phyloP scores from a whole-genome alignment of 2,113 vertebrate species.

The Saccopteryx bilineata region DNA sequence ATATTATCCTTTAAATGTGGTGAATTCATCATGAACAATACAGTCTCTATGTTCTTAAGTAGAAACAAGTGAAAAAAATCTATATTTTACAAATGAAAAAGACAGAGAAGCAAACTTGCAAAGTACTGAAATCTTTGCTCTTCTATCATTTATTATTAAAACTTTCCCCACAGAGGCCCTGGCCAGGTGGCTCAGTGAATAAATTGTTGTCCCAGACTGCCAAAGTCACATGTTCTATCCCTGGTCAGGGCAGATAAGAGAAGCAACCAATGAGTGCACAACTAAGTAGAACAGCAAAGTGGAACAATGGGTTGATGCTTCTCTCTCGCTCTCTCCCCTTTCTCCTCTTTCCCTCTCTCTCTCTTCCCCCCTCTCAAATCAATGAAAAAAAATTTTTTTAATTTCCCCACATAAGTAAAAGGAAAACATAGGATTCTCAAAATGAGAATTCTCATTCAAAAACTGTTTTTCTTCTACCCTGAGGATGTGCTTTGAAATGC shows the following conservation, averaged over 20 bases:
- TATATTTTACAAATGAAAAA: conserved; percentile 38
- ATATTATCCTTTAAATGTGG: background rate
- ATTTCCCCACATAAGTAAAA: background rate
- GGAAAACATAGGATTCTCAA: background rate
- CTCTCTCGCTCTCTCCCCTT: too few relatives aligned
- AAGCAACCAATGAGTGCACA: too few relatives aligned
- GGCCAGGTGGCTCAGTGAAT: too few relatives aligned
- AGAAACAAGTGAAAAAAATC: conserved; percentile 48
- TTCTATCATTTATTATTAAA: background rate
- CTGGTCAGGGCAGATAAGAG: too few relatives aligned
- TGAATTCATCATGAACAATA: background rate
- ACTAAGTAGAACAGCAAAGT: too few relatives aligned
- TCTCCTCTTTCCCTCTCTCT: too few relatives aligned
- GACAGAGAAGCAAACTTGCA: background rate
- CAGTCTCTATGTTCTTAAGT: background rate
- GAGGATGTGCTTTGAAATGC: background rate
- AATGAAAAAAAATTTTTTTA: too few relatives aligned
- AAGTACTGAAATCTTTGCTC: background rate
- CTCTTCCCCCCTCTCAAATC: too few relatives aligned
- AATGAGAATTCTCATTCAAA: background rate
- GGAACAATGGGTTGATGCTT: too few relatives aligned
- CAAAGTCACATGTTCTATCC: too few relatives aligned
- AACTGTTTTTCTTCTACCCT: background rate
- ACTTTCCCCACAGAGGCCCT: background rate
- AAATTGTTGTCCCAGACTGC: too few relatives aligned